These are phyloP conservation scores for Miniopterus natalensis DNA, from an alignment of 2,113 vertebrate species.

Conservation along the genomic window DNA sequence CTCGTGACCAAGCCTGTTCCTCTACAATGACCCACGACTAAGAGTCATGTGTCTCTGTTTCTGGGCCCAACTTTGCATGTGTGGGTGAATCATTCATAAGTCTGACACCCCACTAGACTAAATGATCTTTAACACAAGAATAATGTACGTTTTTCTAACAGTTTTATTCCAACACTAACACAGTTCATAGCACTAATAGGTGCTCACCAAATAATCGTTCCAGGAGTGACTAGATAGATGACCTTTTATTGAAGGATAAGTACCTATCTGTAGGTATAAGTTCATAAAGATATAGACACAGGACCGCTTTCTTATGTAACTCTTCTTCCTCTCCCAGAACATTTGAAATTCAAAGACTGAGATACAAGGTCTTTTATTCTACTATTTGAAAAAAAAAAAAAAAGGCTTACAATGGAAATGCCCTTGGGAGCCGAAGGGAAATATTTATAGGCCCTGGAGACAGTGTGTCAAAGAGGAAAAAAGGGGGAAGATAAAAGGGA, in stretches of 20 bases:
- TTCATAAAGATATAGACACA: not conserved
- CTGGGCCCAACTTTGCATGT: not conserved
- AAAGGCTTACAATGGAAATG: constrained; percentile 21
- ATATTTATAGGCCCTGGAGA: not conserved
- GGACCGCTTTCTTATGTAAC: not conserved
- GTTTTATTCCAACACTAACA: not conserved
- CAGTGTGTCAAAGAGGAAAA: not conserved
- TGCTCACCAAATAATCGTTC: not conserved
- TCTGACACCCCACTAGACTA: not conserved
- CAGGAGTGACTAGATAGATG: not conserved
- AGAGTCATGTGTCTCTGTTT: not conserved
- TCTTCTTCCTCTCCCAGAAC: not conserved
- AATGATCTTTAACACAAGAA: not conserved
- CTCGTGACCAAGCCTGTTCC: not conserved
- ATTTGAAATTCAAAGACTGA: constrained; percentile 25
- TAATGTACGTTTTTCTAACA: not conserved
- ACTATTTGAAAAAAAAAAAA: not conserved
- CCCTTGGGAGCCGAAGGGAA: not conserved
- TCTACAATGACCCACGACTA: not conserved
- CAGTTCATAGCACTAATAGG: not conserved
- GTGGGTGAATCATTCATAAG: not conserved
- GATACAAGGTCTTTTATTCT: not conserved
- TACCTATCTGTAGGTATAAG: not conserved
- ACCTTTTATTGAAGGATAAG: not conserved
- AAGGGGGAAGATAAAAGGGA: not conserved